Percentiles rank a stretch among this genome's conserved stretches.
These are phyloP conservation scores for Lithosia quadra DNA, from an alignment of 2,888 invertebrate species.

Conservation along the genomic window DNA sequence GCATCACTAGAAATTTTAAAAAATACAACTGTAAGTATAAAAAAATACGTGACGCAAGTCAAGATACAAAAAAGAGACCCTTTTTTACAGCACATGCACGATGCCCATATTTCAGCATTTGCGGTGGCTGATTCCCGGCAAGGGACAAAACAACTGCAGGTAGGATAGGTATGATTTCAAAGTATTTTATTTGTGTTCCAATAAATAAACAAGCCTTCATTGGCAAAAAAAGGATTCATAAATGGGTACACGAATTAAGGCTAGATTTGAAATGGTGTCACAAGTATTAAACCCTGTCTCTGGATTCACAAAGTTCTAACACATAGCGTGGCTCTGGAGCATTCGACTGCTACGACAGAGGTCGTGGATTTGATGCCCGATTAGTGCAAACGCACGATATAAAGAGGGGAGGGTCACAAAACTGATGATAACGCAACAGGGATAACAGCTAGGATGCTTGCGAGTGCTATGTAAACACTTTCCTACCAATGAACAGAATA, in stretches of 20 bases:
- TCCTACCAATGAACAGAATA: neutral
- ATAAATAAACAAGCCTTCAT: too few relatives aligned
- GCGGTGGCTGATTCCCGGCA: neutral
- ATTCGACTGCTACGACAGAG: too few relatives aligned
- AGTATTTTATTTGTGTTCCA: neutral
- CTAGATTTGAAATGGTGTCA: too few relatives aligned
- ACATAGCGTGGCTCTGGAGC: neutral
- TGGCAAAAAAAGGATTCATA: too few relatives aligned
- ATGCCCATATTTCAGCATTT: neutral
- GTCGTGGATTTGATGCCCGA: too few relatives aligned
- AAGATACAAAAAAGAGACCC: neutral
- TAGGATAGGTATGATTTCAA: neutral
- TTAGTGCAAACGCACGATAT: too few relatives aligned
- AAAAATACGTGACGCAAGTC: neutral
- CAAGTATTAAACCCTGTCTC: neutral
- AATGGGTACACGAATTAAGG: too few relatives aligned
- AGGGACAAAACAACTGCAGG: slow-evolving; percentile 4
- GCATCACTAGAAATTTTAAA: neutral
- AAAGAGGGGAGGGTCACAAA: too few relatives aligned
- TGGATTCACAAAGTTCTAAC: neutral
- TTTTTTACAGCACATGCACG: neutral
- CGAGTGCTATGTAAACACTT: neutral
- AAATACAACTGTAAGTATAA: too few relatives aligned
- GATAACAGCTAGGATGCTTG: too few relatives aligned
- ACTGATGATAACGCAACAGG: too few relatives aligned